Percentiles rank a stretch among this genome's conserved stretches.
Conservation (phyloP, 2,797 vertebrate genomes). For the Octomys mimax region DNA sequence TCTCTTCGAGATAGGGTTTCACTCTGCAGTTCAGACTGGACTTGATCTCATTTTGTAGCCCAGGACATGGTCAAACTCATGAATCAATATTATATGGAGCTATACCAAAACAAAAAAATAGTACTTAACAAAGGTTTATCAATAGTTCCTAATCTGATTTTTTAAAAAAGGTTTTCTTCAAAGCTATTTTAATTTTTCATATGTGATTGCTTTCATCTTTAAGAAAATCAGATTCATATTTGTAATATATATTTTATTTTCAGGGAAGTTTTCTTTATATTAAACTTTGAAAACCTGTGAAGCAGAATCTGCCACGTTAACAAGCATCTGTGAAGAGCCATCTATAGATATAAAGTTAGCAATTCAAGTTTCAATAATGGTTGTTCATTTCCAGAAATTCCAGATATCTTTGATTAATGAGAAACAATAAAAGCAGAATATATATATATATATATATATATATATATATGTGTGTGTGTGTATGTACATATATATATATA, state of each 20-base stretch:
- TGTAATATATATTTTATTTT: not conserved
- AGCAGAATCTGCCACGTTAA: constrained; percentile 36
- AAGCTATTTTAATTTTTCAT: not conserved
- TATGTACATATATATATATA: not conserved
- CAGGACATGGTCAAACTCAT: too few relatives aligned
- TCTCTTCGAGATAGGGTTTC: too few relatives aligned
- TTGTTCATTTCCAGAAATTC: constrained; percentile 52
- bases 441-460: not conserved
- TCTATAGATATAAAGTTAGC: constrained; percentile 52
- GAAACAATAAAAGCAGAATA: not conserved
- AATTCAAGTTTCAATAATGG: not conserved
- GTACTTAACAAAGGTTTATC: not conserved
- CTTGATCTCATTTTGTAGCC: too few relatives aligned
- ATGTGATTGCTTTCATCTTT: not conserved
- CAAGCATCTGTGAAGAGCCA: not conserved
- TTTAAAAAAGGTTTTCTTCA: not conserved
- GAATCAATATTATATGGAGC: not conserved
- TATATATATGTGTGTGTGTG: not conserved
- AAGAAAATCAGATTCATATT: not conserved
- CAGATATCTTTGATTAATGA: not conserved
- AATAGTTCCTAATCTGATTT: not conserved
- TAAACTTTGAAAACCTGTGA: constrained; percentile 28
- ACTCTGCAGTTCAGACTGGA: too few relatives aligned
- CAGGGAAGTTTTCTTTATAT: not conserved
- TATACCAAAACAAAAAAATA: not conserved